Percentiles rank a stretch among this genome's conserved stretches.
phyloP scores from a whole-genome alignment of 1,140 invertebrate genomes.

The Nylanderia fulva region DNA sequence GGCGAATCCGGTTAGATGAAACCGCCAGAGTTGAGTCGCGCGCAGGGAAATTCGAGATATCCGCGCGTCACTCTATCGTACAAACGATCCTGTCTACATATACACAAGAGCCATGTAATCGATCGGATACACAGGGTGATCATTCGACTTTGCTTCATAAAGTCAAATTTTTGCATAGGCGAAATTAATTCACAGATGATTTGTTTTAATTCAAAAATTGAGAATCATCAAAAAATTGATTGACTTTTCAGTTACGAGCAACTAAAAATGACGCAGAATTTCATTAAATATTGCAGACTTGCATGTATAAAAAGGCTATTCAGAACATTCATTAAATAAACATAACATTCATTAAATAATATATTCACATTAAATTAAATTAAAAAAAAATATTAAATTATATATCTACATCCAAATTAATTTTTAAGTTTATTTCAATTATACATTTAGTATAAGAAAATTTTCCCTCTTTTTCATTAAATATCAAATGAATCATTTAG shows the following conservation, averaged over 20 bases:
- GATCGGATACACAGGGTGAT: constrained; percentile 29
- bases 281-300: background rate
- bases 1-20: constrained; percentile 41
- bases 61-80: constrained; percentile 40
- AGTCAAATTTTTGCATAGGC: background rate
- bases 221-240: background rate
- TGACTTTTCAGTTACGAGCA: background rate
- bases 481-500: background rate
- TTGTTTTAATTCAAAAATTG: background rate
- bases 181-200: background rate
- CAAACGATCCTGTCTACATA: constrained; percentile 27
- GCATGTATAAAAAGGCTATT: background rate
- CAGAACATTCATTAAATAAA: background rate
- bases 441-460: background rate
- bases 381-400: constrained; percentile 1
- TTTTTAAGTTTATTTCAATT: background rate
- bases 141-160: background rate
- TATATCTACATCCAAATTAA: background rate
- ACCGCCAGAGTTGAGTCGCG: constrained; percentile 38
- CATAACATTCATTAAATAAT: too few species aligned
- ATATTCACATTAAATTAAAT: too few species aligned
- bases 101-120: constrained; percentile 25
- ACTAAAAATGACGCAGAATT: background rate
- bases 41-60: constrained; percentile 60
- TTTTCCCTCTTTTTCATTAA: background rate